phyloP scores from a whole-genome alignment of 1,140 invertebrate species.

The Leptopilina clavipes region DNA sequence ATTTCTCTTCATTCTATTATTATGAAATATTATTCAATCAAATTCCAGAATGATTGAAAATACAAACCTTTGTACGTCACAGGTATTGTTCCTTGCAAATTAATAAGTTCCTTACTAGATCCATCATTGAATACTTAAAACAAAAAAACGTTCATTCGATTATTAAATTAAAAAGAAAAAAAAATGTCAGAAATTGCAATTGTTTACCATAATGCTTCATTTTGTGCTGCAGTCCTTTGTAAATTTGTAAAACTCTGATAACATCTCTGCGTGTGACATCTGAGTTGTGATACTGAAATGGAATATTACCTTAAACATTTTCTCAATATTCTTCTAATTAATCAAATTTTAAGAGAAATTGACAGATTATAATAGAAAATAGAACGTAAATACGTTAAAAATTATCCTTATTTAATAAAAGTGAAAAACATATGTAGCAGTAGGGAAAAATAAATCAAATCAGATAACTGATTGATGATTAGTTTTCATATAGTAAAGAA shows the following conservation, averaged over 20 bases:
- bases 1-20: not conserved
- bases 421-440: too few species aligned
- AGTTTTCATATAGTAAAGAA: not conserved
- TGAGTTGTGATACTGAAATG: constrained; percentile 81
- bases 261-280: constrained; percentile 86
- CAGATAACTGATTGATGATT: too few species aligned
- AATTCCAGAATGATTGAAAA: constrained; percentile 12
- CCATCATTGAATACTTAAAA: constrained; percentile 93
- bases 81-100: constrained; percentile 94
- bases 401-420: too few species aligned
- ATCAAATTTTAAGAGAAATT: not conserved
- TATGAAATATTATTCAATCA: not conserved
- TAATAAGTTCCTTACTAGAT: constrained; percentile 85
- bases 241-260: constrained; percentile 80
- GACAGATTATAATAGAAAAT: too few species aligned
- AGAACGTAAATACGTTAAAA: too few species aligned
- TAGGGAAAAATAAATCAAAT: too few species aligned
- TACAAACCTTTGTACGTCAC: constrained; percentile 88
- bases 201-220: constrained; percentile 81
- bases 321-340: too few species aligned
- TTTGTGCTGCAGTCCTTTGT: constrained; percentile 81
- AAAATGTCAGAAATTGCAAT: constrained; percentile 38
- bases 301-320: not conserved
- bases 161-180: constrained; percentile 42
- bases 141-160: constrained; percentile 64